Base-by-base conservation (phyloP, 2,888 invertebrate genomes). In the Pyrrhia umbra region DNA sequence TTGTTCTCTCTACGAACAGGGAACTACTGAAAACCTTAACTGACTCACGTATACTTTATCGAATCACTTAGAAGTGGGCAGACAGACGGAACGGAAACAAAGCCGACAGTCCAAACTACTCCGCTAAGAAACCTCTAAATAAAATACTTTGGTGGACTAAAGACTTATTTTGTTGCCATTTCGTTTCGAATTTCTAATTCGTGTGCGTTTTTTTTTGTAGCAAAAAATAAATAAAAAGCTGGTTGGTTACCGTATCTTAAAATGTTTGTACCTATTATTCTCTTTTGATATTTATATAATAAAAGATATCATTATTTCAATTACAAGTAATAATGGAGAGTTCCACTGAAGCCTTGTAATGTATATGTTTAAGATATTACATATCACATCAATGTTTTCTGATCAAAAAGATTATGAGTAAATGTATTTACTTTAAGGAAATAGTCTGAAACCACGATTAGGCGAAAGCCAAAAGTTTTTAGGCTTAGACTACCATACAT, bases 31-130 rank as follows among this genome's bases (percentile, higher is more conserved):
- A 45, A 18, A n/a, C 13, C 9, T 20, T 1, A 47, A 23, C 30
- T 20, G 16, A 46, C 49, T 54, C 72, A 70, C 77, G 71, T 62
- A 18, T 16, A 43, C 15, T 18, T 50, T 70, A 70, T 57, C 20
- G 71, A 23, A 62, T 70, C 71, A 52, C 39, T 23, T 30, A 15
- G 20, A 27, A 62, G 47, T 47, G 30, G 37, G 16, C 13, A 52
- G 27, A 61, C 55, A 34, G 56, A 50, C 18, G 46, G 5, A 37
- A 34, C 10, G 4, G n/a, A 20, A 68, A 59, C 54, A 55, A 51
- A 55, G 58, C 45, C 45, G 45, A 60, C 55, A 47, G 39, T 13
- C 21, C 23, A 6, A 8, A 37, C 69, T 37, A n/a, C 20, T 25
- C 70, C 43, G 16, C 27, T 20, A 37, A 42, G 21, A n/a, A 25